These are phyloP conservation scores for Microctonus hyperodae DNA, from an alignment of 2,888 invertebrate species.

Conservation along the genomic window DNA sequence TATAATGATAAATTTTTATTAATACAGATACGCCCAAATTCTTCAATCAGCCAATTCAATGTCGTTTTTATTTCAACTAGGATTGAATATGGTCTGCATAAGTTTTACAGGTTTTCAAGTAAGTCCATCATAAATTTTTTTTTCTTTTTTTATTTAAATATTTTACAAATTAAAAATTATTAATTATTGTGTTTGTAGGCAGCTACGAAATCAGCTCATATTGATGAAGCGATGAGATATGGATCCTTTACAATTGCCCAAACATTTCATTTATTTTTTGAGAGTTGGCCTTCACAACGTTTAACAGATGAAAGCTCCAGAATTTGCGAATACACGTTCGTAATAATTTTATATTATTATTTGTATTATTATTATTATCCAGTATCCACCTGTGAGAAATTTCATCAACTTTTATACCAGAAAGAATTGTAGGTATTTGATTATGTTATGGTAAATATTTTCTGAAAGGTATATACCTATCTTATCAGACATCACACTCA, in stretches of 20 bases:
- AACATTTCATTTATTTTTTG: slow-evolving; percentile 39
- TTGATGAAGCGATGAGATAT: slow-evolving; percentile 41
- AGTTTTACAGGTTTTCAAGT: slow-evolving; percentile 51
- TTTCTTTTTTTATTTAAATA: background rate
- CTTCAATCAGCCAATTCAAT: slow-evolving; percentile 43
- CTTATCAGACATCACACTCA: no score
- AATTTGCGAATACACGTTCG: slow-evolving; percentile 43
- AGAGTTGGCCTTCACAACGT: slow-evolving; percentile 47
- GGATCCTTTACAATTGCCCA: slow-evolving; percentile 42
- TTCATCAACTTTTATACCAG: no score
- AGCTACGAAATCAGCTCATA: slow-evolving; percentile 31
- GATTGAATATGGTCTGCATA: slow-evolving; percentile 45
- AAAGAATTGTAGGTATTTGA: no score
- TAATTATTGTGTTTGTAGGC: slow-evolving; percentile 32
- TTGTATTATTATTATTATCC: background rate
- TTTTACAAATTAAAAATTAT: background rate
- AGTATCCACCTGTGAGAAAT: no score
- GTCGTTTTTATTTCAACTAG: slow-evolving; percentile 46
- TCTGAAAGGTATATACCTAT: background rate
- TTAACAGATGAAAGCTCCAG: slow-evolving; percentile 41
- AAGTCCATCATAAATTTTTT: no score
- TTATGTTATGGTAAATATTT: no score
- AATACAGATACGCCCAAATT: slow-evolving; percentile 40
- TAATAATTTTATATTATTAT: background rate
- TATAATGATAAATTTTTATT: background rate